phyloP scores from a whole-genome alignment of 2,797 vertebrate genomes.

The Furcifer pardalis region DNA sequence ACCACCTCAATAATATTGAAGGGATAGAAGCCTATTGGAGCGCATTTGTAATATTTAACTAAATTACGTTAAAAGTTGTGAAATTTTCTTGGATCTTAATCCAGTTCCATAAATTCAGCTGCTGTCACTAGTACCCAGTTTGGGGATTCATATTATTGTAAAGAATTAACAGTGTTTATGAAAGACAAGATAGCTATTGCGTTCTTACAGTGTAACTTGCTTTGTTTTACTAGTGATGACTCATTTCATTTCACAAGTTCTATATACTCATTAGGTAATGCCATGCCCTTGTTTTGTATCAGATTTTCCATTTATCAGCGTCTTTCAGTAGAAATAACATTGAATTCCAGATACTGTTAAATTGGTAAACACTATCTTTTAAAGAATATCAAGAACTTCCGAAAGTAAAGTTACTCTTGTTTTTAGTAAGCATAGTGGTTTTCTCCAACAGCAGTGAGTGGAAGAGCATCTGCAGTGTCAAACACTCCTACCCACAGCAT shows the following conservation, averaged over 20 bases:
- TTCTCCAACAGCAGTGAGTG: conserved; percentile 86
- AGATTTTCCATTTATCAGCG: not conserved
- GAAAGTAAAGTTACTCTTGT: conserved; percentile 24
- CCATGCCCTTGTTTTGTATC: not conserved
- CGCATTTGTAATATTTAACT: not conserved
- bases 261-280: not conserved
- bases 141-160: not conserved
- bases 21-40: not conserved
- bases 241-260: not conserved
- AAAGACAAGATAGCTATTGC: not conserved
- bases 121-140: not conserved
- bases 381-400: not conserved
- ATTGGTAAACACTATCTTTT: not conserved
- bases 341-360: not conserved
- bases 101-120: not conserved
- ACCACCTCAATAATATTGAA: not conserved
- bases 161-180: not conserved
- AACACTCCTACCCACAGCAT: conserved; percentile 85
- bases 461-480: conserved; percentile 85
- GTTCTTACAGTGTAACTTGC: not conserved
- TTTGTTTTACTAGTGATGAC: not conserved
- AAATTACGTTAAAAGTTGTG: not conserved
- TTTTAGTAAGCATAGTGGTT: conserved; percentile 75
- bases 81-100: rapidly evolving
- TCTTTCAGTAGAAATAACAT: not conserved